phyloP scores from a whole-genome alignment of 2,888 invertebrate genomes.

The Meta bourneti region DNA sequence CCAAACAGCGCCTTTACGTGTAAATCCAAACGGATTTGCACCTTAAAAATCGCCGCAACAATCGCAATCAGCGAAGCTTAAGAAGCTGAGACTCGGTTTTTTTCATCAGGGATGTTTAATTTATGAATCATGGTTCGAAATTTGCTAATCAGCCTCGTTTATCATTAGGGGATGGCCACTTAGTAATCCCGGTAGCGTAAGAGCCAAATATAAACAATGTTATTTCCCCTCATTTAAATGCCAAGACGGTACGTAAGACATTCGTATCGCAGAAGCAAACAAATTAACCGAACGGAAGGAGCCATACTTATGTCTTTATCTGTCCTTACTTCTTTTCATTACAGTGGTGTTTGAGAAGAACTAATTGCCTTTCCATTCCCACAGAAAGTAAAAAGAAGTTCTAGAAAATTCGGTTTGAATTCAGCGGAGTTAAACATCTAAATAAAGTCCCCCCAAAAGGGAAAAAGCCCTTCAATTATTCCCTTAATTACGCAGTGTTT shows the following conservation, averaged over 20 bases:
- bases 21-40: too few species aligned
- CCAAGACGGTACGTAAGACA: neutral
- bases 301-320: slow-evolving; percentile 36
- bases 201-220: slow-evolving; percentile 13
- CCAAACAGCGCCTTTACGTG: too few species aligned
- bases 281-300: slow-evolving; percentile 35
- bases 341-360: slow-evolving; percentile 38
- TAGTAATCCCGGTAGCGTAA: slow-evolving; percentile 17
- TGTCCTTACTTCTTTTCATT: slow-evolving; percentile 24
- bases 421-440: slow-evolving; percentile 41
- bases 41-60: too few species aligned
- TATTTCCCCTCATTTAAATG: slow-evolving; percentile 54
- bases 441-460: slow-evolving; percentile 5
- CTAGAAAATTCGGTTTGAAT: slow-evolving; percentile 13
- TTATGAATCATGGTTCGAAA: too few species aligned
- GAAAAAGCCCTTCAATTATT: slow-evolving; percentile 49
- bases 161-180: slow-evolving; percentile 24
- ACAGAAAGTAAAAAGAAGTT: slow-evolving; percentile 18
- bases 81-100: too few species aligned
- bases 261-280: slow-evolving; percentile 27
- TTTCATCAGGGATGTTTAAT: too few species aligned
- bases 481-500: slow-evolving; percentile 40
- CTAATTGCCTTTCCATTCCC: slow-evolving; percentile 54
- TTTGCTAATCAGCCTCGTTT: slow-evolving; percentile 15
- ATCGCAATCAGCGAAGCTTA: too few species aligned